Evolutionary conservation across 2,113 vertebrate genomes (phyloP), one percentile per base, ranked within the genome.

Genomic region (Eptatretus burgeri): DNA sequence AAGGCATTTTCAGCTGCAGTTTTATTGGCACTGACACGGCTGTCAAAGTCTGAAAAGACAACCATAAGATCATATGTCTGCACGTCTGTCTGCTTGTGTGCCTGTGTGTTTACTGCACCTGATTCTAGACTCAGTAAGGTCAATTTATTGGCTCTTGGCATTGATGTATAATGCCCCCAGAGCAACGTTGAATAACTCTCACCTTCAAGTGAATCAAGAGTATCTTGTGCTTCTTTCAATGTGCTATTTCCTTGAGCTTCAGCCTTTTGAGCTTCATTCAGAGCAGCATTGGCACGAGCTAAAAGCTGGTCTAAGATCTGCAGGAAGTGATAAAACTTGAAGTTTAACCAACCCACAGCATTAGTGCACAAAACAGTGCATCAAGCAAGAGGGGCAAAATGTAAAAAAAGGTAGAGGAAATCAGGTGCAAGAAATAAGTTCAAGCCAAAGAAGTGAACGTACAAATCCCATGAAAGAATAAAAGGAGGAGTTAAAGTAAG

Each of bases 221-320:
- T 98, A 69, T 75, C 80, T 56, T 81, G 80, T 2, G 91, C 91
- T 69, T 98, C 89, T 63, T 76, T 77, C 13, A 81, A 79, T 0
- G 91, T 98, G 5, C 81, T 73, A 10, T 74, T 77, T 19, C 87
- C 89, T 66, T 83, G 89, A 70, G 77, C 81, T 2, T 85, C 82
- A 11, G 91, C 86, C 70, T 94, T 87, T 60, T 93, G 85, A 0
- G 91, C 91, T 62, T 83, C 70, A 41, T 88, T 85, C 70, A 91
- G 93, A 1, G 91, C 91, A 1, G 91, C 91, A 9, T 98, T 87
- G 1, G 84, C 91, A 63, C 91, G 80, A 64, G 91, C 91, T 19
- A 98, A 68, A 64, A 98, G 78, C 71, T 98, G 91, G 69, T 98
- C 91, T 0, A 87, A 87, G 1, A 88, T 95, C 91, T 98, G 72